Percentiles rank a stretch among this genome's conserved stretches.
Conservation (phyloP, 2,797 vertebrate species). For the Myotis findleyi region DNA sequence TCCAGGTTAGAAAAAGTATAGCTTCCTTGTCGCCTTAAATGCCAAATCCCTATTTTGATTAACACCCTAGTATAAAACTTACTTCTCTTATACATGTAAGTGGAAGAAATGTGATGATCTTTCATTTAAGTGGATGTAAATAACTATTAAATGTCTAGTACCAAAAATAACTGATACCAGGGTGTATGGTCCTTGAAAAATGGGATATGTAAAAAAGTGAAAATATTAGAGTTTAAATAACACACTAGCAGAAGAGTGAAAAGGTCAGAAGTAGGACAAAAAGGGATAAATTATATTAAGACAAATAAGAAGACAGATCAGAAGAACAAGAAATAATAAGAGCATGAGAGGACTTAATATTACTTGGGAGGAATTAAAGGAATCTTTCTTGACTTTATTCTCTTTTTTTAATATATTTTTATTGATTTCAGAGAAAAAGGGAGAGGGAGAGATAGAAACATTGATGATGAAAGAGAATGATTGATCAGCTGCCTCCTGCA, state of each 20-base stretch:
- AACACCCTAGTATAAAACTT: background rate
- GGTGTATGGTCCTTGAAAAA: background rate
- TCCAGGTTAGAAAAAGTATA: background rate
- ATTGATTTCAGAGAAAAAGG: no score
- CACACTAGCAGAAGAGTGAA: background rate
- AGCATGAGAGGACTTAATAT: background rate
- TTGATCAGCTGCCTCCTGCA: no score
- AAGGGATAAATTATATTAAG: background rate
- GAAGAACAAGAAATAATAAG: background rate
- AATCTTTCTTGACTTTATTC: background rate
- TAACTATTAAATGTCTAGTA: background rate
- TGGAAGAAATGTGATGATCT: background rate
- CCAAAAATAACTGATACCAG: background rate
- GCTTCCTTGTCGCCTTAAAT: conserved; percentile 45
- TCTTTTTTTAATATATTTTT: no score
- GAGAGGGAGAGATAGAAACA: no score
- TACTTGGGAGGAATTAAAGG: background rate
- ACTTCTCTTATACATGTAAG: background rate
- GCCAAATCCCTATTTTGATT: conserved; percentile 47
- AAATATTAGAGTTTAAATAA: background rate
- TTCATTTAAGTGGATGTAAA: background rate
- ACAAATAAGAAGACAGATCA: background rate
- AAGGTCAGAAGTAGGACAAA: background rate
- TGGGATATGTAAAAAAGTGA: background rate
- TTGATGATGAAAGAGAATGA: no score